A percentile compares a stretch with the other conserved stretches of the same genome.
phyloP scores from a whole-genome alignment of 2,888 invertebrate species.

The Macrophya annulata region DNA sequence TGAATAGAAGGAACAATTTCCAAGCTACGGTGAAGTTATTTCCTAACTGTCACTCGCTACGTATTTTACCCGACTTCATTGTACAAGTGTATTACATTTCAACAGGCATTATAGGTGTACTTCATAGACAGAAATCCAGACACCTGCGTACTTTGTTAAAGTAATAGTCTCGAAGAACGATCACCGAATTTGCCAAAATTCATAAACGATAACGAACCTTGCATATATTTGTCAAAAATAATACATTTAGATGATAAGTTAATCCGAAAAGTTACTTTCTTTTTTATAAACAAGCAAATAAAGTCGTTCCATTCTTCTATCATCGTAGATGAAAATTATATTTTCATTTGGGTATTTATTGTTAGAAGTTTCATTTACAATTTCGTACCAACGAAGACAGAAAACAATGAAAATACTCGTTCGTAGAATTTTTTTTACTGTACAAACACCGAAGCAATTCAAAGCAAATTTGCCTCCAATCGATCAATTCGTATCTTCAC shows the following conservation, averaged over 20 bases:
- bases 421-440: neutral
- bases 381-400: neutral
- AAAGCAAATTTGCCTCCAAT: neutral
- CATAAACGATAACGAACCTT: neutral
- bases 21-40: constrained; percentile 27
- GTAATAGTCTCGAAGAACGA: neutral
- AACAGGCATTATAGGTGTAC: neutral
- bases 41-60: constrained; percentile 51
- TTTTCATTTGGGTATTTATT: neutral
- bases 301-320: neutral
- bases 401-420: neutral
- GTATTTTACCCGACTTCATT: neutral
- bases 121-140: neutral
- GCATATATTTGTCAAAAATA: neutral
- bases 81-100: neutral
- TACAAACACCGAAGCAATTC: neutral
- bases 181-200: neutral
- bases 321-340: neutral
- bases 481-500: neutral
- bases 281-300: neutral
- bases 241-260: neutral
- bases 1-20: constrained; percentile 9
- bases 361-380: neutral
- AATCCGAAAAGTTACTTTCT: neutral
- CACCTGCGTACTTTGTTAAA: neutral